A percentile compares a stretch with the other conserved stretches of the same genome.
phyloP scores from a whole-genome alignment of 2,888 invertebrate species.

The Colostygia pectinataria region DNA sequence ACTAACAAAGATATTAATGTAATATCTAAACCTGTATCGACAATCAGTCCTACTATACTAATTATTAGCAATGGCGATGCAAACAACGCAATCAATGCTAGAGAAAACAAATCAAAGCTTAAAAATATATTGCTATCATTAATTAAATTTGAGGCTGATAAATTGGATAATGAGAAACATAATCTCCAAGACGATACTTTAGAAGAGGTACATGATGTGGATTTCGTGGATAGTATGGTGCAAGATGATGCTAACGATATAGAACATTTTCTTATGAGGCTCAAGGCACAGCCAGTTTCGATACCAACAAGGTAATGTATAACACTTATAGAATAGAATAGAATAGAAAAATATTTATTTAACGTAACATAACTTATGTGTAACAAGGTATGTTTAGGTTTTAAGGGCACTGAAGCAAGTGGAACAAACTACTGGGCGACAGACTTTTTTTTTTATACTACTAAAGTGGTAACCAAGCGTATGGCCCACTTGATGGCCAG shows the following conservation, averaged over 20 bases:
- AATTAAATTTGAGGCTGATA: slow-evolving; percentile 1
- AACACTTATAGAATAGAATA: no score
- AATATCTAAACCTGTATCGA: neutral
- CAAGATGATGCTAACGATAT: neutral
- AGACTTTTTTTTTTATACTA: no score
- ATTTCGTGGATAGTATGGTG: neutral
- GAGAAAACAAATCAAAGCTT: slow-evolving; percentile 5
- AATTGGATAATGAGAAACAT: slow-evolving; percentile 3
- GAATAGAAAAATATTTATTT: no score
- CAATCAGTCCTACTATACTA: slow-evolving; percentile 1
- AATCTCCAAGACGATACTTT: neutral
- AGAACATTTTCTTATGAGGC: neutral
- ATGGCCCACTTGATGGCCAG: no score
- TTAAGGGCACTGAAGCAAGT: no score
- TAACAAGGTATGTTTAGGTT: no score
- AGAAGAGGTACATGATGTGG: neutral
- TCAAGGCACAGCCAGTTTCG: neutral
- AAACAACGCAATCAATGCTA: neutral
- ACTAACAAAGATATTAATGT: neutral
- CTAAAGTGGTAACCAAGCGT: no score
- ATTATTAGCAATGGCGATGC: slow-evolving; percentile 1
- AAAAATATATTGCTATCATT: slow-evolving; percentile 6
- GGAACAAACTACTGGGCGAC: no score
- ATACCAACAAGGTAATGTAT: no score
- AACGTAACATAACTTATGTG: no score